These are phyloP conservation scores for Micromesistius poutassou DNA, from an alignment of 2,797 vertebrate genomes.

Conservation along the genomic window DNA sequence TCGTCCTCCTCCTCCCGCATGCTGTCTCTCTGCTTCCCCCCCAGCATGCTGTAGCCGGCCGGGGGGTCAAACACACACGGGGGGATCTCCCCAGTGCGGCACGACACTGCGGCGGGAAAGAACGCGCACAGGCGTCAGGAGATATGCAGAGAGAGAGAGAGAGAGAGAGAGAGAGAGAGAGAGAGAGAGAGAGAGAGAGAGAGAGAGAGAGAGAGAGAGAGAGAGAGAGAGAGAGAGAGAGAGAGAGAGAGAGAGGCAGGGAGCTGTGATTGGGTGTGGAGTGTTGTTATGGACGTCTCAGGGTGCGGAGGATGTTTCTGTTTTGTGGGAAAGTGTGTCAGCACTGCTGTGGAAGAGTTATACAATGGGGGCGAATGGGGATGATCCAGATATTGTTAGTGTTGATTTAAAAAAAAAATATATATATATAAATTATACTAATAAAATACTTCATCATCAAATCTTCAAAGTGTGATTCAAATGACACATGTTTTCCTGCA, in stretches of 20 bases:
- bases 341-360: neutral
- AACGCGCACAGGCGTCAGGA: constrained; percentile 13
- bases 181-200: neutral
- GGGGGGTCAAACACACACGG: constrained; percentile 88
- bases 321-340: neutral
- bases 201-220: neutral
- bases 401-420: too few species aligned
- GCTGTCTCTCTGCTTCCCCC: constrained; percentile 85
- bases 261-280: neutral
- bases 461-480: neutral
- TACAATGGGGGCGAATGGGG: neutral
- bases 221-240: too few species aligned
- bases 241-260: too few species aligned
- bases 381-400: neutral
- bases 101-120: constrained; percentile 75
- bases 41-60: constrained; percentile 86
- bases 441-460: neutral
- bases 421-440: neutral
- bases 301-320: neutral
- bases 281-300: neutral
- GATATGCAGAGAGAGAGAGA: constrained; percentile 13
- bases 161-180: too few species aligned
- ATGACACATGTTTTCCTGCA: neutral
- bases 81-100: constrained; percentile 87
- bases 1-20: constrained; percentile 91